Evolutionary conservation across 2,113 vertebrate genomes (phyloP).

Genomic region (Phoenicopterus ruber): DNA sequence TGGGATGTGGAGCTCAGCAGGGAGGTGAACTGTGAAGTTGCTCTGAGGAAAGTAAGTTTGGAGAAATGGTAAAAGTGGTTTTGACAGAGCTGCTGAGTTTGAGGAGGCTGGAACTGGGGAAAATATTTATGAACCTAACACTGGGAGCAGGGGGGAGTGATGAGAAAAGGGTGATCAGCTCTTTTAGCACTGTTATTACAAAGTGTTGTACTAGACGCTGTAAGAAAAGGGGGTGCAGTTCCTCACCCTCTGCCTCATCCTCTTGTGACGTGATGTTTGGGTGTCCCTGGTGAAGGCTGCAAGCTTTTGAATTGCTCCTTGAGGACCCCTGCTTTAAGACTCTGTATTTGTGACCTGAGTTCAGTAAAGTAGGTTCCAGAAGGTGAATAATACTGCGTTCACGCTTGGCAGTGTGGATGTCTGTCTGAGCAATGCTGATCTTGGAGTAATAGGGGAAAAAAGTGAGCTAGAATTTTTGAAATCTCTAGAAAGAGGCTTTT

Average conservation of each 20-base stretch:
- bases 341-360: neutral
- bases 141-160: rapidly evolving
- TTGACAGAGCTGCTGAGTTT: neutral
- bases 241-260: neutral
- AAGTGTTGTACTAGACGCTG: neutral
- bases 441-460: neutral
- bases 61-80: neutral
- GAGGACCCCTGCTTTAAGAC: neutral
- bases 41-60: neutral
- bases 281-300: neutral
- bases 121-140: neutral
- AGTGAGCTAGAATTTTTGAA: neutral
- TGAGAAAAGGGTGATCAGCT: neutral
- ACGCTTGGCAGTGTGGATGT: rapidly evolving
- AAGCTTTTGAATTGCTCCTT: neutral
- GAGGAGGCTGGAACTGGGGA: neutral
- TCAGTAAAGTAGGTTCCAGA: neutral
- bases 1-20: neutral
- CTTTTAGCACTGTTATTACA: neutral
- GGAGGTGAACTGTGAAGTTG: neutral
- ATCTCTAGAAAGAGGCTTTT: neutral
- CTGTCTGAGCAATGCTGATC: neutral
- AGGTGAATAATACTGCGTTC: neutral
- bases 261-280: neutral
- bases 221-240: neutral